These are phyloP conservation scores for Lasioglossum baleicum DNA, from an alignment of 1,140 invertebrate species.

Conservation along the genomic window DNA sequence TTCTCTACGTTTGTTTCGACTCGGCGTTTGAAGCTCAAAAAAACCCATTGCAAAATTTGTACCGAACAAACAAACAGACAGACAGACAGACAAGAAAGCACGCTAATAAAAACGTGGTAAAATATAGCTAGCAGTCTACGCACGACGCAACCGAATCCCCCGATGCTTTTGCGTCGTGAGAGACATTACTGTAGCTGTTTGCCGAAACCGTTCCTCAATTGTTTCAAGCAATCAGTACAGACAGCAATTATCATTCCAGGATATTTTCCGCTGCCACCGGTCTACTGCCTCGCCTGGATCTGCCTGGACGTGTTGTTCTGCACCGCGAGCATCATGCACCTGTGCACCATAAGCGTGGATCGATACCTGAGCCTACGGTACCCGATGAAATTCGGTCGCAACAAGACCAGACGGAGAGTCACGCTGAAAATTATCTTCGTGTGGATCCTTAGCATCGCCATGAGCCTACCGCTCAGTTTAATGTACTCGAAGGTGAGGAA, in stretches of 20 bases:
- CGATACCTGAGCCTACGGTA: constrained; percentile 91
- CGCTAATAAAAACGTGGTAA: too few species aligned
- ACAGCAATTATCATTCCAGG: constrained; percentile 81
- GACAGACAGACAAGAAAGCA: too few species aligned
- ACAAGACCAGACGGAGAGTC: constrained; percentile 92
- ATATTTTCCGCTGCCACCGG: constrained; percentile 89
- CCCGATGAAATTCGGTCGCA: constrained; percentile 93
- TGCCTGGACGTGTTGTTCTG: constrained; percentile 96
- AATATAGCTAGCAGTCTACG: too few species aligned
- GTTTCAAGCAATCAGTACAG: not conserved
- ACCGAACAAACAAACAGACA: too few species aligned
- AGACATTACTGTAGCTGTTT: too few species aligned
- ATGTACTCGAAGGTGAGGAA: constrained; percentile 90
- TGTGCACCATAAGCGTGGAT: constrained; percentile 97
- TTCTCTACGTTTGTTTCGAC: too few species aligned
- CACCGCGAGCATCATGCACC: constrained; percentile 97
- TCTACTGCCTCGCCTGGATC: constrained; percentile 92
- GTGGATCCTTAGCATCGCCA: constrained; percentile 93
- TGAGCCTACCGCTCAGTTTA: constrained; percentile 92
- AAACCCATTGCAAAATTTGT: too few species aligned
- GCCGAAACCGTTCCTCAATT: too few species aligned
- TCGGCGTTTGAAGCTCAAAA: too few species aligned
- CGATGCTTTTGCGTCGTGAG: too few species aligned
- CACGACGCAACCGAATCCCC: too few species aligned
- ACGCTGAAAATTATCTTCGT: constrained; percentile 94